A percentile compares a stretch with the other conserved stretches of the same genome.
Evolutionary conservation across 2,113 vertebrate genomes (phyloP).

Genomic region (Lucifuga dentata): DNA sequence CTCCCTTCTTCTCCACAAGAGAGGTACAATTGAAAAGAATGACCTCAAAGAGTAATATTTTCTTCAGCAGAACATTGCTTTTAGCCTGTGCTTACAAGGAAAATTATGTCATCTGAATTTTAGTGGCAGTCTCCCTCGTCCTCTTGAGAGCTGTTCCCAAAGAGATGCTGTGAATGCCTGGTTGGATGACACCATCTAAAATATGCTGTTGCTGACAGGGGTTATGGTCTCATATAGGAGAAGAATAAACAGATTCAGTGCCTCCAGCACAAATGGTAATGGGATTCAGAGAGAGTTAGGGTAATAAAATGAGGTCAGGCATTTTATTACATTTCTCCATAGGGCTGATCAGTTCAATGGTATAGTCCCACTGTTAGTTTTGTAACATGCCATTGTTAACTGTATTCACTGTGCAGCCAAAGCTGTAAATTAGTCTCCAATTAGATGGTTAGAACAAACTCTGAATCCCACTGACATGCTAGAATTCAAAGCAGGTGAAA

Average conservation of each 20-base stretch:
- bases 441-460: constrained; percentile 19
- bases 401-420: constrained; percentile 5
- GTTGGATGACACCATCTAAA: constrained; percentile 40
- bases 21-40: neutral
- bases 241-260: constrained; percentile 30
- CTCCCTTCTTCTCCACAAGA: constrained; percentile 6
- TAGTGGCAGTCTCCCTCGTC: constrained; percentile 33
- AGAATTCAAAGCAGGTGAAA: neutral
- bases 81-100: constrained; percentile 18
- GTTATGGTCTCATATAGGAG: constrained; percentile 6
- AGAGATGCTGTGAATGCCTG: constrained; percentile 37
- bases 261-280: constrained; percentile 35
- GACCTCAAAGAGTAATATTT: constrained; percentile 24
- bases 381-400: constrained; percentile 19
- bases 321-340: constrained; percentile 54
- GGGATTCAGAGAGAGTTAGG: constrained; percentile 28
- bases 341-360: constrained; percentile 31
- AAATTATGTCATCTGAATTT: constrained; percentile 41
- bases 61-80: neutral
- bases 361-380: constrained; percentile 30
- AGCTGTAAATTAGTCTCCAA: constrained; percentile 33
- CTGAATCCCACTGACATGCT: neutral
- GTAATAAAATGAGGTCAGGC: constrained; percentile 50
- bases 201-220: neutral
- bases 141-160: constrained; percentile 30